Conservation (phyloP, 2,113 vertebrate genomes). For the Ophiodon elongatus region DNA sequence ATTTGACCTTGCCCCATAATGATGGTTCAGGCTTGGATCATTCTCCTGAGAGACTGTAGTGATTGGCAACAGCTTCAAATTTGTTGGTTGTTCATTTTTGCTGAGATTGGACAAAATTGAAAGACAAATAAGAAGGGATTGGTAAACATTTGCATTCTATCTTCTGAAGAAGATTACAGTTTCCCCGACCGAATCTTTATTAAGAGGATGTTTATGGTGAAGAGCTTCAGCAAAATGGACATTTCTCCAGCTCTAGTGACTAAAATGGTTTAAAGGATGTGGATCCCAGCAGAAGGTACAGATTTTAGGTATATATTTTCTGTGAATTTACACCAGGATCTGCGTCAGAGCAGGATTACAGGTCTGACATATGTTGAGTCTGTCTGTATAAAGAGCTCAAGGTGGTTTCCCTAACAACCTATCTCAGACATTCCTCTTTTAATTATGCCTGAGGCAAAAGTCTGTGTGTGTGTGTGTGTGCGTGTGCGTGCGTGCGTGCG, state of each 20-base stretch:
- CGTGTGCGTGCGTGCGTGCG: conserved; percentile 22
- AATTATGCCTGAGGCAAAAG: conserved; percentile 54
- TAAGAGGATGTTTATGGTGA: neutral
- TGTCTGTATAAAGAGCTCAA: conserved; percentile 41
- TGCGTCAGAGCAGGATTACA: conserved; percentile 41
- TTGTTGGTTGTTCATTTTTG: neutral
- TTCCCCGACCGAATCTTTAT: neutral
- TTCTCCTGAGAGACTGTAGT: neutral
- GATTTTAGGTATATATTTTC: neutral
- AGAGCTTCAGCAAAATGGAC: neutral
- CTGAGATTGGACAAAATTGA: neutral
- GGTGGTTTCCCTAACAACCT: conserved; percentile 50
- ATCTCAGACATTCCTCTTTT: conserved; percentile 60
- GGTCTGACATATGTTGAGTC: conserved; percentile 39
- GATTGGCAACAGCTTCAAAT: neutral
- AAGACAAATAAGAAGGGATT: neutral
- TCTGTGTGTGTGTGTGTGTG: conserved; percentile 24
- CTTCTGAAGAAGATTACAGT: neutral
- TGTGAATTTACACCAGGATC: neutral
- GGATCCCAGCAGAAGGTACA: conserved; percentile 4
- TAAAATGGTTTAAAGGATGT: neutral
- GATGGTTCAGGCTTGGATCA: neutral
- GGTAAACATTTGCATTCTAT: neutral
- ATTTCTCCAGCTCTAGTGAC: neutral
- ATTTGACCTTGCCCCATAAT: neutral